phyloP scores from a whole-genome alignment of 1,140 invertebrate species.

The Heliconius hermathena region DNA sequence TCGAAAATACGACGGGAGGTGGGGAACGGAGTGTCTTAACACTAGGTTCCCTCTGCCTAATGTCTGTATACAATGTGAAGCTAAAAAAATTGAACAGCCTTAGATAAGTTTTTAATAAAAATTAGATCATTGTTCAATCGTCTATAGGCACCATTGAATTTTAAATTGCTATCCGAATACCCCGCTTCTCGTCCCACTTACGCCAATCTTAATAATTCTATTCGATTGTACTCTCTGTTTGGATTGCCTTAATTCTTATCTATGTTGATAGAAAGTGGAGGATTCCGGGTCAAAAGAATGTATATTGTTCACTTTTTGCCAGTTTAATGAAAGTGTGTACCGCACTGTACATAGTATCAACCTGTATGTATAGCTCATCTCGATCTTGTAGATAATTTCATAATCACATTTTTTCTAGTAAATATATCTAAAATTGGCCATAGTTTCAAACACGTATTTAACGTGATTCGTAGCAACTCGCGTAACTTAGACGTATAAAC shows the following conservation, averaged over 20 bases:
- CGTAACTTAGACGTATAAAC: too few relatives aligned
- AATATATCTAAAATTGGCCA: neutral
- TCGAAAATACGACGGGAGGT: too few relatives aligned
- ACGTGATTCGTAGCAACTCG: too few relatives aligned
- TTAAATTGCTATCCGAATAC: conserved; percentile 43
- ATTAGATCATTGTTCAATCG: conserved; percentile 33
- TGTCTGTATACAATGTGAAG: too few relatives aligned
- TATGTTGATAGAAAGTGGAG: conserved; percentile 50
- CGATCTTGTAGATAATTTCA: conserved; percentile 20
- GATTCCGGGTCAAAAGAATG: conserved; percentile 41
- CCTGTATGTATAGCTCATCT: neutral
- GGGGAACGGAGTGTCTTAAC: too few relatives aligned
- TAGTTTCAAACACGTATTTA: too few relatives aligned
- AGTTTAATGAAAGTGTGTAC: conserved; percentile 30
- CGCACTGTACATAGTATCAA: conserved; percentile 14
- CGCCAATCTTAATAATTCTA: conserved; percentile 61
- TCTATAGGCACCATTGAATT: conserved; percentile 41
- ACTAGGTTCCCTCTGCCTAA: too few relatives aligned
- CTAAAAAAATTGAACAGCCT: neutral
- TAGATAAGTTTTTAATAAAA: conserved; percentile 8
- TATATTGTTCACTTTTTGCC: conserved; percentile 38
- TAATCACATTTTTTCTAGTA: conserved; percentile 25
- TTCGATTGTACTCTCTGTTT: conserved; percentile 53
- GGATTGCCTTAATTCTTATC: conserved; percentile 63
- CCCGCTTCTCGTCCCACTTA: conserved; percentile 52